phyloP scores from a whole-genome alignment of 2,113 vertebrate species.

The Vimba vimba region DNA sequence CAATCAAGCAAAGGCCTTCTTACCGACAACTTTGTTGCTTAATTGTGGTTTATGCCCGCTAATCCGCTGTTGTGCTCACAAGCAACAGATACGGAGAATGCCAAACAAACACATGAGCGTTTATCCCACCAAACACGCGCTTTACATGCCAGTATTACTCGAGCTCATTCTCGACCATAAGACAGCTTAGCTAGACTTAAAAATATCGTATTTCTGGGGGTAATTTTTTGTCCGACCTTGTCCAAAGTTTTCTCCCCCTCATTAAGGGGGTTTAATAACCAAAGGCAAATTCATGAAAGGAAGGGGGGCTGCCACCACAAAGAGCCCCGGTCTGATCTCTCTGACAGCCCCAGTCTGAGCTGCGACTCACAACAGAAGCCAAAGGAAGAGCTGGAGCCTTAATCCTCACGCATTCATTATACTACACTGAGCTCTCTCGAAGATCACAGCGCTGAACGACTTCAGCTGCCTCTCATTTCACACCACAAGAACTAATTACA shows the following conservation, averaged over 20 bases:
- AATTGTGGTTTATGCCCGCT: conserved; percentile 73
- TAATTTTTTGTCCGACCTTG: conserved; percentile 75
- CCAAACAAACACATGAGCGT: conserved; percentile 60
- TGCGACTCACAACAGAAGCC: conserved; percentile 75
- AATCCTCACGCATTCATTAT: conserved; percentile 80
- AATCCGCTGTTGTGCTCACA: conserved; percentile 62
- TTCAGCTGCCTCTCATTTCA: conserved; percentile 78
- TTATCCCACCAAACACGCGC: conserved; percentile 65
- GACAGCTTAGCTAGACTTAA: conserved; percentile 73
- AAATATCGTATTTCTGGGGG: conserved; percentile 71
- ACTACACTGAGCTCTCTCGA: conserved; percentile 72
- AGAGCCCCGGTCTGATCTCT: conserved; percentile 75
- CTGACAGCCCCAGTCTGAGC: conserved; percentile 73
- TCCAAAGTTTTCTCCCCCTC: conserved; percentile 71
- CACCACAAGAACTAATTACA: conserved; percentile 81
- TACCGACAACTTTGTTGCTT: conserved; percentile 57
- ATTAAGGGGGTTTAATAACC: conserved; percentile 78
- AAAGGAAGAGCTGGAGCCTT: conserved; percentile 65
- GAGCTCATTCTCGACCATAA: conserved; percentile 59
- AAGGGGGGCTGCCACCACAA: conserved; percentile 74
- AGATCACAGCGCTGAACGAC: conserved; percentile 77
- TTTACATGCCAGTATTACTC: conserved; percentile 64
- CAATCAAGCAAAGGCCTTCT: conserved; percentile 48
- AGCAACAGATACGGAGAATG: conserved; percentile 49
- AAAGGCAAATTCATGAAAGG: conserved; percentile 74